phyloP scores from a whole-genome alignment of 1,140 invertebrate genomes.

The Aphelenchoides fujianensis region DNA sequence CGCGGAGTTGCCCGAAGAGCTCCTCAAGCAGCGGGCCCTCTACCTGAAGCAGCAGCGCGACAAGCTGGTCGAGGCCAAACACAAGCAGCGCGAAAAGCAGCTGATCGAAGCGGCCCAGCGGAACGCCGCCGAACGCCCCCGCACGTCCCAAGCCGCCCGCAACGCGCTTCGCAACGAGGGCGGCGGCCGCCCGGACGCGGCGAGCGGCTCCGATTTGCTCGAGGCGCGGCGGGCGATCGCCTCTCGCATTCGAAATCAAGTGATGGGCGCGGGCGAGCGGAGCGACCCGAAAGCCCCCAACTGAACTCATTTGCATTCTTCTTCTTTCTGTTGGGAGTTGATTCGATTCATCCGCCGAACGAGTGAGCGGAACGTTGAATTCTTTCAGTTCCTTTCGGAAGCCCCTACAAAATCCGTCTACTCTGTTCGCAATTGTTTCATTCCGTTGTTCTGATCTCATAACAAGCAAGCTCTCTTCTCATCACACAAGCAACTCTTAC shows the following conservation, averaged over 20 bases:
- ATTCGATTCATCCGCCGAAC: too few species aligned
- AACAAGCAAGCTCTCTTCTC: too few species aligned
- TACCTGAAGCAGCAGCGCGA: conserved; percentile 43
- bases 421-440: too few species aligned
- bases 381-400: too few species aligned
- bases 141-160: conserved; percentile 33
- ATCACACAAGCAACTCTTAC: neutral
- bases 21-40: conserved; percentile 26
- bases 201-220: conserved; percentile 13
- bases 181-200: neutral
- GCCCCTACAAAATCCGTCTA: too few species aligned
- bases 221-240: conserved; percentile 39
- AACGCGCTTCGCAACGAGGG: neutral
- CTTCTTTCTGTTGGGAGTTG: too few species aligned
- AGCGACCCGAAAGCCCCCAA: neutral
- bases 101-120: conserved; percentile 28
- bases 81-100: conserved; percentile 47
- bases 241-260: conserved; percentile 39
- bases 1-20: conserved; percentile 32
- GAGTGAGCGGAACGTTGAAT: too few species aligned
- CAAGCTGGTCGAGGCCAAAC: conserved; percentile 38
- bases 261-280: conserved; percentile 31
- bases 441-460: too few species aligned
- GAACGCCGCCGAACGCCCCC: conserved; percentile 29
- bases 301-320: too few species aligned